Percentiles rank a stretch among this genome's conserved stretches.
Conservation (phyloP, 2,113 vertebrate genomes). For the Melozone crissalis region DNA sequence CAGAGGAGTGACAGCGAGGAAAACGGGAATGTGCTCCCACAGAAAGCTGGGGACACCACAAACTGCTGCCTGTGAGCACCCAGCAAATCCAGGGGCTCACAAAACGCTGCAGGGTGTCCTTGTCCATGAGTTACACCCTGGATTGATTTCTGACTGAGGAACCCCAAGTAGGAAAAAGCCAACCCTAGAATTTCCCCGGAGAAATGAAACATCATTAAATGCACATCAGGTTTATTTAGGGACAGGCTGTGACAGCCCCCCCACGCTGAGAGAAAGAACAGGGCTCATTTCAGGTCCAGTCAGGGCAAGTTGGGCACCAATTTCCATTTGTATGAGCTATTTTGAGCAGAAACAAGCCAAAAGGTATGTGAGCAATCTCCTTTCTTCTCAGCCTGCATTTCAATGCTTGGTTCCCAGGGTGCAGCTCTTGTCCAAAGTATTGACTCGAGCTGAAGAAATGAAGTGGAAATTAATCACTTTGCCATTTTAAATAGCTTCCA, state of each 20-base stretch:
- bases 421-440: not conserved
- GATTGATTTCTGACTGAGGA: not conserved
- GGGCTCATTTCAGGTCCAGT: not conserved
- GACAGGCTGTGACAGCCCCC: not conserved
- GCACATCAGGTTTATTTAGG: not conserved
- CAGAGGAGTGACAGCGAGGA: not conserved
- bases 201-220: not conserved
- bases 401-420: not conserved
- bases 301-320: not conserved
- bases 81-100: not conserved
- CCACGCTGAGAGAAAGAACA: not conserved
- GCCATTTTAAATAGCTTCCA: conserved; percentile 7
- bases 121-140: rapidly evolving
- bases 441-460: not conserved
- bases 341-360: not conserved
- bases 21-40: not conserved
- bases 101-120: rapidly evolving
- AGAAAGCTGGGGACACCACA: not conserved
- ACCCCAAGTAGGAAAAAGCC: not conserved
- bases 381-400: not conserved
- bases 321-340: not conserved
- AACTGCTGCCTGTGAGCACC: not conserved
- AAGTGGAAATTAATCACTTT: not conserved
- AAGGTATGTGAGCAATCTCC: not conserved
- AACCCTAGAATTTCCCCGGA: not conserved